A percentile compares a stretch with the other conserved stretches of the same genome.
These are phyloP conservation scores for Strigops habroptila DNA, from an alignment of 2,113 vertebrate species.

Conservation along the genomic window DNA sequence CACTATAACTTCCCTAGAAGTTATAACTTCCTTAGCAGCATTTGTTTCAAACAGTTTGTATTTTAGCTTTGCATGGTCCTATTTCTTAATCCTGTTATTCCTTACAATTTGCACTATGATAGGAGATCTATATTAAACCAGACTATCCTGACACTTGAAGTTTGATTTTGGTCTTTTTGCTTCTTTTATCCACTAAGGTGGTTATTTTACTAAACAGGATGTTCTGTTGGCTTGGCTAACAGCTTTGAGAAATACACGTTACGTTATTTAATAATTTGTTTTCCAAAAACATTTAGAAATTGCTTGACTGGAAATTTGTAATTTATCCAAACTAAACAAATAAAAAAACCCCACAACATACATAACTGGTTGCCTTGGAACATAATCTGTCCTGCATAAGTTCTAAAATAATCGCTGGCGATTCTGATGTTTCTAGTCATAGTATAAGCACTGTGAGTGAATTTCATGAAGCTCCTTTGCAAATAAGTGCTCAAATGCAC, in stretches of 20 bases:
- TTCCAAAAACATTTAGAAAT: neutral
- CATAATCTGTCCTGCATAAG: neutral
- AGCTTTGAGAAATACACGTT: neutral
- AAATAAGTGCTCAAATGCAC: neutral
- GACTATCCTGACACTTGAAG: neutral
- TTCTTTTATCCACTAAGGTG: neutral
- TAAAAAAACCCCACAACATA: fast-evolving
- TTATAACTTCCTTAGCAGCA: neutral
- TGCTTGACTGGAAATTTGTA: neutral
- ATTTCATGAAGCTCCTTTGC: neutral
- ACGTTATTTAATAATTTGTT: neutral
- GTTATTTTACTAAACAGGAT: neutral
- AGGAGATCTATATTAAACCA: neutral
- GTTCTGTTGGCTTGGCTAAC: neutral
- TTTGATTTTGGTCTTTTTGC: neutral
- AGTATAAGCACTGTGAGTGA: neutral
- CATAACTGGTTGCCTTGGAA: neutral
- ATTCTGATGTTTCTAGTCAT: neutral
- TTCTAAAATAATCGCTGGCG: neutral
- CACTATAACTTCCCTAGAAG: neutral
- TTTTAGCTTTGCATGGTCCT: neutral
- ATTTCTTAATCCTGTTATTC: neutral
- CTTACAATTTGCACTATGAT: neutral
- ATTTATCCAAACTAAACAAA: neutral
- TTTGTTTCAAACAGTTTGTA: neutral